phyloP scores from a whole-genome alignment of 2,888 invertebrate genomes.

The Eucriotettix oculatus region DNA sequence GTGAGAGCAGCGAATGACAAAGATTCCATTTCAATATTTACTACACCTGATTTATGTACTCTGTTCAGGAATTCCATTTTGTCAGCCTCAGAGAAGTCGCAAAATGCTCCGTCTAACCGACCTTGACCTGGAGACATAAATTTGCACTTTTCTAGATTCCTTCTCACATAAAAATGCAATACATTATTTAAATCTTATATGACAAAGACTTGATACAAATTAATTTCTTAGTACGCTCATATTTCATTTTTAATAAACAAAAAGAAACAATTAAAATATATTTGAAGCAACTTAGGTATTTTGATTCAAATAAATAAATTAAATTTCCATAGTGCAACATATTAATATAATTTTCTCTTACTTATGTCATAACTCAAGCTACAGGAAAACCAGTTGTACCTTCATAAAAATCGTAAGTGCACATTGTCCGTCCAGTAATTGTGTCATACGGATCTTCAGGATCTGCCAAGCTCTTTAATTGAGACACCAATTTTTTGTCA shows the following conservation, averaged over 20 bases:
- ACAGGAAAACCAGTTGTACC: conserved; percentile 31
- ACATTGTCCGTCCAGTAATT: conserved; percentile 83
- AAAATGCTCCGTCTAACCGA: conserved; percentile 89
- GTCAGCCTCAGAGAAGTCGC: conserved; percentile 79
- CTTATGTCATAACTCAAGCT: too few species aligned
- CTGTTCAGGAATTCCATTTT: conserved; percentile 74
- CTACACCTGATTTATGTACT: conserved; percentile 60
- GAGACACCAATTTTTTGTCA: conserved; percentile 62
- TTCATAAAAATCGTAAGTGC: conserved; percentile 96
- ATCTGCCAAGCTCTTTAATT: conserved; percentile 57
- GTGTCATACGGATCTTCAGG: conserved; percentile 74
- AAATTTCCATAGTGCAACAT: too few species aligned
- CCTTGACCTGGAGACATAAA: conserved; percentile 58
- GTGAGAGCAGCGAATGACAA: conserved; percentile 86
- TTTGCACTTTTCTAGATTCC: background rate
- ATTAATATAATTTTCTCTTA: too few species aligned
- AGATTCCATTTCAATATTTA: conserved; percentile 96
- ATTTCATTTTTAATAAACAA: too few species aligned
- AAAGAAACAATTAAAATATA: background rate
- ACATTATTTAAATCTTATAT: background rate
- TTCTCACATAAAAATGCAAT: too few species aligned
- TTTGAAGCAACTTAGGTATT: background rate
- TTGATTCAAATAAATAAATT: too few species aligned
- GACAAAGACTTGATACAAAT: background rate
- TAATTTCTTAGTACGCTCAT: too few species aligned